Conservation (phyloP, 2,888 invertebrate species). For the Patella pellucida region DNA sequence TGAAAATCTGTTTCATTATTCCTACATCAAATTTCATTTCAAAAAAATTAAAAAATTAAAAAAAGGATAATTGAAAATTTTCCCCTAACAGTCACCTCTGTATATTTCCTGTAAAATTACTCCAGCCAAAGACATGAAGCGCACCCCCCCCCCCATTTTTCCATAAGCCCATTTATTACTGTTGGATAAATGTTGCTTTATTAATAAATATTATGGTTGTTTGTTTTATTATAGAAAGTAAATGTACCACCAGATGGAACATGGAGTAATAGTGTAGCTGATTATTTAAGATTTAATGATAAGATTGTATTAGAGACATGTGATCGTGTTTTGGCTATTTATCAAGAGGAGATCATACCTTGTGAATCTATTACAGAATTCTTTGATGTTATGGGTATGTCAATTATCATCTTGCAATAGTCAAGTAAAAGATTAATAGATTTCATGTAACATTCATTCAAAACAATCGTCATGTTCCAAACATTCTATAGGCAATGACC, state of each 20-base stretch:
- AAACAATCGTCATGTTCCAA: not conserved
- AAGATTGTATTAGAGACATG: conserved; percentile 89
- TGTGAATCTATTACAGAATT: conserved; percentile 92
- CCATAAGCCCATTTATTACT: too few species aligned
- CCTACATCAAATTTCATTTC: too few species aligned
- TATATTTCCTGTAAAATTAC: too few species aligned
- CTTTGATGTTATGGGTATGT: conserved; percentile 89
- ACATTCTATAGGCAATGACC: not conserved
- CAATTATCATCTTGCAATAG: not conserved
- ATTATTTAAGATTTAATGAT: conserved; percentile 94
- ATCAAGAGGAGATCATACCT: conserved; percentile 90
- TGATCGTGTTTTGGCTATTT: conserved; percentile 83
- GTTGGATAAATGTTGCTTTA: too few species aligned
- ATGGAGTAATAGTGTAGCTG: conserved; percentile 91
- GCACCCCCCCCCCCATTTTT: too few species aligned
- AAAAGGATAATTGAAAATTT: too few species aligned
- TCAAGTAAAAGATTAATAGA: not conserved
- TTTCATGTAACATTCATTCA: not conserved
- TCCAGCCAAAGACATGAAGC: too few species aligned
- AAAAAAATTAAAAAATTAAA: too few species aligned
- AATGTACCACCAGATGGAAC: conserved; percentile 74
- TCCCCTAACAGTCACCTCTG: too few species aligned
- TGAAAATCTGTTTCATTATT: too few species aligned
- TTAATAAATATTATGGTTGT: too few species aligned
- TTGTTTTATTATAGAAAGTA: conserved; percentile 72